Base-by-base conservation (phyloP, 92 coral and sea anemone genomes). In the Parazoanthus darwini region DNA sequence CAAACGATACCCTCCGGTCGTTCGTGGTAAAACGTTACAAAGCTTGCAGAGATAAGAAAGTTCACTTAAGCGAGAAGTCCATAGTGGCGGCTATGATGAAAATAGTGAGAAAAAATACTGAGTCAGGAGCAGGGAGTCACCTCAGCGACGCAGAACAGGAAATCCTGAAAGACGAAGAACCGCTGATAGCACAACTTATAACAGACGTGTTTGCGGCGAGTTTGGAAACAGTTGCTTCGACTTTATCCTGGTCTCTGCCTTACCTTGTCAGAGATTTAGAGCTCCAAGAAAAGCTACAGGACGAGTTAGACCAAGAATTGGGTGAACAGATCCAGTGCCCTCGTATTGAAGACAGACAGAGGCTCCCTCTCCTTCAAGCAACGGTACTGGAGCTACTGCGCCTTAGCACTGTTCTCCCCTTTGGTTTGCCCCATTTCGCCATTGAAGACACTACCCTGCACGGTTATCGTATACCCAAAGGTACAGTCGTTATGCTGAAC, bases 311-410 rank as follows among this genome's bases (percentile, higher is more conserved):
- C 68, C 91, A 88, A 26, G 95, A 90, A 42, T 78, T 96, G 36
- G 98, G 98, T 84, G 38, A 18, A 5, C 56, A 56, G 13, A 82
- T 77, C n/a, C 91, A 90, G 20, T 82, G 91, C 36, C 96, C 94
- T 36, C 75, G 91, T 51, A 86, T 95, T 65, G 90, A 89, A 67
- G 95, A 96, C 83, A 94, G 93, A 54, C 91, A 89, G 54, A 92
- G 84, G 35, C 86, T 96, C 86, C 98, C 98, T 74, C 94, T 96
- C 77, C 90, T 96, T 68, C 96, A 94, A 74, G 98, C 98, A 44
- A 94, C 98, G 25, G 94, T 96, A 25, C 87, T 96, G 82, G 98
- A 96, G 79, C 88, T 88, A 38, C 90, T 96, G 37, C 95, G 98
- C 33, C 82, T 89, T 54, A 86, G 95, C 75, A 74, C 96, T 29